A percentile compares a stretch with the other conserved stretches of the same genome.
These are phyloP conservation scores for Ashinkailepas kermadecensis DNA, from an alignment of 2,888 invertebrate genomes.

Conservation along the genomic window DNA sequence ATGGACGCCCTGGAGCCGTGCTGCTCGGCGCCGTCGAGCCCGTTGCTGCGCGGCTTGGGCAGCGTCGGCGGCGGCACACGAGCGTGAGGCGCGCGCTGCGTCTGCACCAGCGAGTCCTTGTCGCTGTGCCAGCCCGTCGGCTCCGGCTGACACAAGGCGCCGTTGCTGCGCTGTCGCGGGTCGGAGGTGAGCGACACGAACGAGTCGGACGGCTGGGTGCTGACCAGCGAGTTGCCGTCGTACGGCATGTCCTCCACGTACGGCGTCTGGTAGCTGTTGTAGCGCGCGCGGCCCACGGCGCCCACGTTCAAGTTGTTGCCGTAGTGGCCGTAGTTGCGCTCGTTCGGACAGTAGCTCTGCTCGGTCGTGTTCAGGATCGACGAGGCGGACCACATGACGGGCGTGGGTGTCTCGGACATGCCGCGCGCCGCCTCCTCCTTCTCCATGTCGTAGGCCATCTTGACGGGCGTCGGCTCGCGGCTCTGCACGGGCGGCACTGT, in stretches of 20 bases:
- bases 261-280: conserved; percentile 26
- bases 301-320: conserved; percentile 8
- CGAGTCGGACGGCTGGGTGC: conserved; percentile 34
- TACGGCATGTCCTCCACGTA: conserved; percentile 25
- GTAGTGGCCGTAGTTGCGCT: conserved; percentile 10
- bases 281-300: conserved; percentile 1
- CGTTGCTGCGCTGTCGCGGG: conserved; percentile 15
- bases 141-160: not conserved
- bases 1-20: not conserved
- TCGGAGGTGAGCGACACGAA: conserved; percentile 33
- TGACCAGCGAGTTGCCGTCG: conserved; percentile 32
- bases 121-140: conserved; percentile 16
- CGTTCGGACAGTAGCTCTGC: not conserved
- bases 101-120: conserved; percentile 17
- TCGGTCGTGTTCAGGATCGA: conserved; percentile 1
- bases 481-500: not conserved
- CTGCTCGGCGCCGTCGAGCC: not conserved
- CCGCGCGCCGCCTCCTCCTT: not conserved
- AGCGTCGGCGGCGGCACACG: not conserved
- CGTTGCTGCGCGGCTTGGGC: not conserved
- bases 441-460: conserved; percentile 11
- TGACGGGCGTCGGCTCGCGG: conserved; percentile 1
- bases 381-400: conserved; percentile 21
- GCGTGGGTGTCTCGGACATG: not conserved
- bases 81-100: not conserved